Base-by-base conservation (phyloP, 2,888 invertebrate genomes). In the Euzophera pinguis region DNA sequence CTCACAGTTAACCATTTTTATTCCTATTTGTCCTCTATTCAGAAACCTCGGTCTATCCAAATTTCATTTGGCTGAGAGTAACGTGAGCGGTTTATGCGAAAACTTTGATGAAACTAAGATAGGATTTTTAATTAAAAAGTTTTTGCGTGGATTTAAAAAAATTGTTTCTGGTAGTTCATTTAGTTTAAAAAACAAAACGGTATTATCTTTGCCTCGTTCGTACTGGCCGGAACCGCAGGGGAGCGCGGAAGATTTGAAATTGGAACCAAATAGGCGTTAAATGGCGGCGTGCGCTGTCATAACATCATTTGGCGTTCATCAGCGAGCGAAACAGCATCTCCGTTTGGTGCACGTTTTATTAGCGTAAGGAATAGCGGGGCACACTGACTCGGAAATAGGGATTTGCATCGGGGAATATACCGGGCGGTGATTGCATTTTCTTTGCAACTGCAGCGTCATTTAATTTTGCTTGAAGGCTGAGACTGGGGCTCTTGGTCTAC, bases 221-320 rank as follows among this genome's bases (percentile, higher is more conserved):
- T 74, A 73, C 76, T 84, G 87, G 75, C 84, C 84, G 84, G 83
- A 83, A 81, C 79, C 78, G 75, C 79, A 77, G 82, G 79, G 88
- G 87, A 82, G 84, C 84, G 88, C 90, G 84, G 74, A 75, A 87
- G 83, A 90, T 91, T 92, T 90, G 91, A 89, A 85, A 88, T 90
- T 90, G 91, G 90, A 91, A 85, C 87, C 92, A 92, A 92, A 92
- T 92, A 92, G 91, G 92, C 92, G 92, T 92, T 92, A 92, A 92
- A 92, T 92, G 91, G 91, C 91, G 90, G 88, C 91, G 87, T 82
- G 83, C 85, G 84, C 82, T 86, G 85, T 87, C 84, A 88, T 89
- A 90, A 90, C 89, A 76, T 85, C 85, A 86, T 90, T 90, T 89
- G 84, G 79, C 86, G 87, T 85, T 90, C 90, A 90, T 90, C 90